These are phyloP conservation scores for Lampris megalopsis DNA, from an alignment of 2,113 vertebrate genomes.

Conservation along the genomic window DNA sequence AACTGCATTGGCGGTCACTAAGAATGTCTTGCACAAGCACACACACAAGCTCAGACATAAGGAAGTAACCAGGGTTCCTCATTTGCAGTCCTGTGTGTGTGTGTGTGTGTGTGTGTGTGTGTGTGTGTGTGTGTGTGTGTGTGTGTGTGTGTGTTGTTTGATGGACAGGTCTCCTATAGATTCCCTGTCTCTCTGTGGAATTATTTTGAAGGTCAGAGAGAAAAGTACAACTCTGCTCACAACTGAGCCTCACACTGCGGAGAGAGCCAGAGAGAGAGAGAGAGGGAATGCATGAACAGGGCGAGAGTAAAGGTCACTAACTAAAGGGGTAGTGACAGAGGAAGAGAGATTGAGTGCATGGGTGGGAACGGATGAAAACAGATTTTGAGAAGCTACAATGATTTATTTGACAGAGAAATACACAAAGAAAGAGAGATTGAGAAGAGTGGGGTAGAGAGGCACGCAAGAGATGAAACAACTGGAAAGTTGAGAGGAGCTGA, in stretches of 20 bases:
- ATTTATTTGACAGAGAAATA: conserved; percentile 13
- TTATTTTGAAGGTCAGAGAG: conserved; percentile 59
- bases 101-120: conserved; percentile 8
- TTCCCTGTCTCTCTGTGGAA: conserved; percentile 41
- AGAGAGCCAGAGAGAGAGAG: conserved; percentile 31
- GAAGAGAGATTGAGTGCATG: not conserved
- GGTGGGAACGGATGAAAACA: too few species aligned
- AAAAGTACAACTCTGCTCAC: conserved; percentile 39
- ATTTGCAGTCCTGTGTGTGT: not conserved
- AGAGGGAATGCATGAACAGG: not conserved
- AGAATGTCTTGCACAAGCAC: conserved; percentile 5
- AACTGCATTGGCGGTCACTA: not conserved
- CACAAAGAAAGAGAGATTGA: conserved; percentile 1
- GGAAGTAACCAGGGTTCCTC: too few species aligned
- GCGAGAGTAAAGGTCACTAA: too few species aligned
- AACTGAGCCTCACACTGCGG: conserved; percentile 23
- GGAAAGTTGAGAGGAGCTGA: not conserved
- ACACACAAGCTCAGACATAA: not conserved
- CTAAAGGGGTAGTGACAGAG: not conserved
- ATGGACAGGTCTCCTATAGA: conserved; percentile 41
- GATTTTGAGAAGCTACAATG: conserved; percentile 10
- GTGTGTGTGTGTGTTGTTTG: conserved; percentile 23
- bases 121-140: not conserved
- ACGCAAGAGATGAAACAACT: not conserved
- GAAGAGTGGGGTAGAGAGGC: not conserved